Conservation (phyloP, 2,797 vertebrate species). For the Diglossa cyanea region DNA sequence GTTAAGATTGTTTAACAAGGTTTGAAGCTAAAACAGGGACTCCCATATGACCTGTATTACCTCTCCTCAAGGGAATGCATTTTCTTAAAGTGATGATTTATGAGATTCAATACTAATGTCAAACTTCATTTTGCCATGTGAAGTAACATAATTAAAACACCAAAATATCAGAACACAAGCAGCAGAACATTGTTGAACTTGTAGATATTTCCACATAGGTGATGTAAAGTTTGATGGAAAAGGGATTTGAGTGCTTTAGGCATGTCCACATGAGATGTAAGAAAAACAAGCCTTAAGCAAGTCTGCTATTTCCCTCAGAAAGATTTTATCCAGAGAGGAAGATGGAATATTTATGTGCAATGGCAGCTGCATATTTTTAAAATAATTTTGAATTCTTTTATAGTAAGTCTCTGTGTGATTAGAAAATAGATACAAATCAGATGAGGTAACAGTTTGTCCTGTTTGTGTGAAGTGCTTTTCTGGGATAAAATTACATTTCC, state of each 20-base stretch:
- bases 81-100: constrained; percentile 11
- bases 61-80: neutral
- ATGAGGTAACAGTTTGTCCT: constrained; percentile 32
- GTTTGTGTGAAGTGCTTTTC: constrained; percentile 15
- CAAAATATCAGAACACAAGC: neutral
- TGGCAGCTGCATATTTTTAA: constrained; percentile 9
- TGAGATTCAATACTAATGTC: neutral
- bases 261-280: neutral
- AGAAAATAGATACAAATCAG: constrained; percentile 35
- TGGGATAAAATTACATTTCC: constrained; percentile 53
- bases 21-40: neutral
- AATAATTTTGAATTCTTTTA: neutral
- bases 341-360: neutral
- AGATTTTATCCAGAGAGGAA: neutral
- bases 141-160: neutral
- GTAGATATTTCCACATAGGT: neutral
- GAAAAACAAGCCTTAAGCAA: neutral
- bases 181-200: neutral
- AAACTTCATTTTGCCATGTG: neutral
- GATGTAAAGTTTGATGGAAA: neutral
- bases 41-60: neutral
- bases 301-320: neutral
- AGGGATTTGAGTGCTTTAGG: neutral
- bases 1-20: neutral
- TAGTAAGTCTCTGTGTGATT: neutral